These are phyloP conservation scores for Acanthopleura granulata DNA, from an alignment of 2,888 invertebrate genomes.

Conservation along the genomic window DNA sequence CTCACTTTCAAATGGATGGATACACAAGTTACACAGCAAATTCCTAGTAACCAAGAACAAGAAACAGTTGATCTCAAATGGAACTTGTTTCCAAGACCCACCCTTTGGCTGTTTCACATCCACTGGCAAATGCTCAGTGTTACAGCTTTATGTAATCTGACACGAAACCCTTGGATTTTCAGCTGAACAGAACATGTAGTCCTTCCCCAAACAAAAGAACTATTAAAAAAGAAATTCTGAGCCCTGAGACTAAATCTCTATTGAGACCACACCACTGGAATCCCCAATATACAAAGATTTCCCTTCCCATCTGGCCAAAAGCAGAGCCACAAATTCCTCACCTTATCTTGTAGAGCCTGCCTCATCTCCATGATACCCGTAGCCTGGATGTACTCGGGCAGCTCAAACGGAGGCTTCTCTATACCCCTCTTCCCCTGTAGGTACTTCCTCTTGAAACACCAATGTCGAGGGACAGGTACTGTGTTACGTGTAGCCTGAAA, in stretches of 20 bases:
- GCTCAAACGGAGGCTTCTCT: conserved; percentile 97
- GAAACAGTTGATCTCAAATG: no score
- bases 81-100: no score
- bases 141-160: no score
- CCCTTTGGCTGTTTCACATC: no score
- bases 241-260: neutral
- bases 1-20: no score
- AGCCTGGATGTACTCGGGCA: conserved; percentile 98
- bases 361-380: conserved; percentile 99
- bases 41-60: no score
- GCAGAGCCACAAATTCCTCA: conserved; percentile 30
- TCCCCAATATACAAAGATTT: neutral
- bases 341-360: conserved; percentile 95
- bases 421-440: conserved; percentile 96
- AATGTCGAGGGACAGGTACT: conserved; percentile 97
- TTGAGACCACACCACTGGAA: no score
- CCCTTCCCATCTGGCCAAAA: neutral
- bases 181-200: no score
- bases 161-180: no score
- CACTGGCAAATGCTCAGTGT: no score
- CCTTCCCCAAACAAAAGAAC: neutral
- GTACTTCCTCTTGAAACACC: conserved; percentile 96
- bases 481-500: conserved; percentile 88
- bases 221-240: neutral
- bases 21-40: no score